These are phyloP conservation scores for Microtus oregoni DNA, from an alignment of 2,113 vertebrate species.

Conservation along the genomic window DNA sequence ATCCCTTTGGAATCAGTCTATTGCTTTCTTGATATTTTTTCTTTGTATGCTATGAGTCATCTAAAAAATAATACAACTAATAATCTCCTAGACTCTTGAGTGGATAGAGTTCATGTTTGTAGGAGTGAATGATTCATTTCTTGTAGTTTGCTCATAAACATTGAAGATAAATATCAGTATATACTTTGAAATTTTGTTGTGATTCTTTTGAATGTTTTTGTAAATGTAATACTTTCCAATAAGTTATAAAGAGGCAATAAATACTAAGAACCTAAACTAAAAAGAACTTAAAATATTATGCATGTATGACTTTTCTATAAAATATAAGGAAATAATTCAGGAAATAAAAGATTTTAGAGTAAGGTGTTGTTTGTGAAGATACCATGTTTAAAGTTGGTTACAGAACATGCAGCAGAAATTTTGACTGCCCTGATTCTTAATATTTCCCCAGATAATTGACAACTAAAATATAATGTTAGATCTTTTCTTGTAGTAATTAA, in stretches of 20 bases:
- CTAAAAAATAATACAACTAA: slow-evolving; percentile 81
- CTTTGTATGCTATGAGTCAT: slow-evolving; percentile 79
- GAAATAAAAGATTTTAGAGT: slow-evolving; percentile 28
- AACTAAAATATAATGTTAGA: background rate
- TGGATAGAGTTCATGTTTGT: slow-evolving; percentile 72
- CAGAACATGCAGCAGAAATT: background rate
- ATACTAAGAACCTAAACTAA: slow-evolving; percentile 33
- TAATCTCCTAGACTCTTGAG: slow-evolving; percentile 71
- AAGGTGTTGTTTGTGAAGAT: background rate
- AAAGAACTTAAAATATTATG: background rate
- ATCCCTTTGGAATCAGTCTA: slow-evolving; percentile 81
- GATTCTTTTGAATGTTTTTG: slow-evolving; percentile 77
- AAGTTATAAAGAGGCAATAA: slow-evolving; percentile 56
- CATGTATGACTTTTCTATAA: background rate
- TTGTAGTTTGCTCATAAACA: slow-evolving; percentile 78
- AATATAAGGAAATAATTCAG: background rate
- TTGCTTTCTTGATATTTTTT: slow-evolving; percentile 81
- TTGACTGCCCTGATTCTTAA: background rate
- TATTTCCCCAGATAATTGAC: background rate
- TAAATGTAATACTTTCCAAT: slow-evolving; percentile 73
- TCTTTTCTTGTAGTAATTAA: background rate
- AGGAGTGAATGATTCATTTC: slow-evolving; percentile 70
- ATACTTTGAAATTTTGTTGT: slow-evolving; percentile 55
- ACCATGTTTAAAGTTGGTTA: background rate
- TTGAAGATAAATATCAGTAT: slow-evolving; percentile 78